Base-by-base conservation (phyloP, 2,888 invertebrate genomes). In the Eupithecia centaureata region DNA sequence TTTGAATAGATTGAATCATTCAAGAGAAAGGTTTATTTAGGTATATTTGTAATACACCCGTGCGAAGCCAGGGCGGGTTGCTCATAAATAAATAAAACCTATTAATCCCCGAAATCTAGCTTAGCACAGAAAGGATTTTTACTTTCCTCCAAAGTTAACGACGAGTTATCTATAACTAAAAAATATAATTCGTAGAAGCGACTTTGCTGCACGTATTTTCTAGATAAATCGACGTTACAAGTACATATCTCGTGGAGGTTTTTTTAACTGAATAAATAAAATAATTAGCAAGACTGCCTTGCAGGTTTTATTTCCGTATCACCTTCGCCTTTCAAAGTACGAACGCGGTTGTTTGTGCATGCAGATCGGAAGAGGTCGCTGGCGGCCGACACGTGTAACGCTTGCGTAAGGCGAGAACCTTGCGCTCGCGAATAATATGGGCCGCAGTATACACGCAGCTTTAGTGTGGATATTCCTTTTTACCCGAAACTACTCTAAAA, bases 341-440 rank as follows among this genome's bases (percentile, higher is more conserved):
- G n/a, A n/a, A 79, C 79, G 79, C n/a, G 81, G 82, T 81, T 77
- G 77, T 77, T 74, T 73, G 87, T 86, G 87, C 88, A 87, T 88
- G 91, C 90, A 87, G 91, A 91, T 93, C 92, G 92, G 92, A 82
- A 86, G 88, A 92, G 92, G 91, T 90, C 91, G 88, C 87, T 77
- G 74, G 80, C 77, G 76, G 77, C 42, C 81, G 88, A 87, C 91
- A 88, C 89, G 87, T 88, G 89, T 89, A 89, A 86, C 76, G 71
- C 85, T 92, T 92, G 88, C 90, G 91, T 85, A 91, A 91, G 77
- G 65, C 86, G 82, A 47, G 27, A 90, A 85, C 92, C 92, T 92
- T 90, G 90, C 83, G 84, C 82, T 89, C 87, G 92, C 92, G 87
- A 91, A 91, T 91, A 88, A 81, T 84, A 82, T 83, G 81, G 80